These are phyloP conservation scores for Montifringilla adamsi DNA, from an alignment of 2,113 vertebrate species.

Conservation along the genomic window DNA sequence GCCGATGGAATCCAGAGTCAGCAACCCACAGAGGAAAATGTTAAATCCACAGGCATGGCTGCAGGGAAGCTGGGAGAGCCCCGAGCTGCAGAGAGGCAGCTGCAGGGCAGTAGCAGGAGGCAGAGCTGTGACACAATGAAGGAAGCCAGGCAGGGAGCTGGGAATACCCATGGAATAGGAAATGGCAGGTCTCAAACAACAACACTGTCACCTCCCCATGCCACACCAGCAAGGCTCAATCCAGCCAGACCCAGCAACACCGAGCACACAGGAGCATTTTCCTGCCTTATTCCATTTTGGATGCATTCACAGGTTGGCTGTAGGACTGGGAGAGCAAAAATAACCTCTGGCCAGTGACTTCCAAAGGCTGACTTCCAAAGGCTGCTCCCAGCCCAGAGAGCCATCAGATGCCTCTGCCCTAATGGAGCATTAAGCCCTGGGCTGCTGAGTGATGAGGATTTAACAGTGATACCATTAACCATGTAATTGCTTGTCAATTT, in stretches of 20 bases:
- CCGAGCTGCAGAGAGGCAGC: background rate
- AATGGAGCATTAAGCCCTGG: conserved; percentile 54
- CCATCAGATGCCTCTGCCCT: conserved; percentile 44
- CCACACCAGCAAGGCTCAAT: background rate
- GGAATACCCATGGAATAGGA: background rate
- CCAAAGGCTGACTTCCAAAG: background rate
- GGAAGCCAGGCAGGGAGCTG: background rate
- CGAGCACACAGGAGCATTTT: rapidly evolving
- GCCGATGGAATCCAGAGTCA: background rate
- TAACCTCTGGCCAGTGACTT: conserved; percentile 3
- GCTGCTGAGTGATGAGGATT: conserved; percentile 53
- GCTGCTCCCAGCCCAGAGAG: background rate
- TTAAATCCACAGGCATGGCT: background rate
- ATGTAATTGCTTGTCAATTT: conserved; percentile 55
- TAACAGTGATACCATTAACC: conserved; percentile 56
- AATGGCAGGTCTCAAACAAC: background rate
- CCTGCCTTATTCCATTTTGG: background rate
- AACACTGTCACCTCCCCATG: rapidly evolving
- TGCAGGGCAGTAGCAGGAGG: background rate
- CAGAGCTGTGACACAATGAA: background rate
- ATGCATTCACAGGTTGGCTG: background rate
- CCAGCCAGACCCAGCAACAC: background rate
- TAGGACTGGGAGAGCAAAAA: background rate
- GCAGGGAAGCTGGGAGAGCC: background rate
- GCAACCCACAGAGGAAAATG: background rate